Evolutionary conservation across 2,888 invertebrate species (phyloP).

Genomic region (Fragum sueziense): DNA sequence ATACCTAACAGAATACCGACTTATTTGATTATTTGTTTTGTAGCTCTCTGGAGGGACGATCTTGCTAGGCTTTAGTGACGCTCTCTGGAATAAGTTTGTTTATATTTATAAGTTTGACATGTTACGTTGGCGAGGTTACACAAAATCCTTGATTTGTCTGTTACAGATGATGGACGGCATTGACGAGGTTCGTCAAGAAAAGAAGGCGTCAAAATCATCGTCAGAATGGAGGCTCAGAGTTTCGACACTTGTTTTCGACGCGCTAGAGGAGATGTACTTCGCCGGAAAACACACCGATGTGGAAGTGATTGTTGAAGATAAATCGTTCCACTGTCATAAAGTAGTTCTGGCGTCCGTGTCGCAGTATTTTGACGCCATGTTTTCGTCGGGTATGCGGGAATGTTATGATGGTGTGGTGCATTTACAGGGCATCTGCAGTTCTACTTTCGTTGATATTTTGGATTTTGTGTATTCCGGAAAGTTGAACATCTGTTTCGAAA

Average conservation of each 20-base stretch:
- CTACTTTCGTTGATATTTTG: slow-evolving; percentile 90
- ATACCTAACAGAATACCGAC: background rate
- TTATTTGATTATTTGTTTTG: background rate
- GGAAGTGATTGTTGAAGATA: slow-evolving; percentile 64
- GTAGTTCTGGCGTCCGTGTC: slow-evolving; percentile 72
- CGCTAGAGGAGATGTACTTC: slow-evolving; percentile 66
- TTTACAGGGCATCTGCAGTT: slow-evolving; percentile 85
- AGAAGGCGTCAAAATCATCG: background rate
- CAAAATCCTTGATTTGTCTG: slow-evolving; percentile 18
- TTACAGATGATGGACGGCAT: slow-evolving; percentile 41
- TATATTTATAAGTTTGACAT: background rate
- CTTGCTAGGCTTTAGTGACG: background rate
- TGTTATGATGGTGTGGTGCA: slow-evolving; percentile 65
- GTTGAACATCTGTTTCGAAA: slow-evolving; percentile 89
- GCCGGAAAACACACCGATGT: slow-evolving; percentile 68
- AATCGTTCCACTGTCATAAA: slow-evolving; percentile 71
- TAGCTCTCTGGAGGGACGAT: background rate
- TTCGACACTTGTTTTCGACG: slow-evolving; percentile 57
- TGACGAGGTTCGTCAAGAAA: background rate
- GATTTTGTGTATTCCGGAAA: slow-evolving; percentile 92
- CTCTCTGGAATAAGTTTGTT: background rate
- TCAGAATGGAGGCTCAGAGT: slow-evolving; percentile 60
- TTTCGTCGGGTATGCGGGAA: slow-evolving; percentile 70
- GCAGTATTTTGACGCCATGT: slow-evolving; percentile 73
- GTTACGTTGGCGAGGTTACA: slow-evolving; percentile 19